These are phyloP conservation scores for Caradrina kadenii DNA, from an alignment of 2,888 invertebrate species.

Conservation along the genomic window DNA sequence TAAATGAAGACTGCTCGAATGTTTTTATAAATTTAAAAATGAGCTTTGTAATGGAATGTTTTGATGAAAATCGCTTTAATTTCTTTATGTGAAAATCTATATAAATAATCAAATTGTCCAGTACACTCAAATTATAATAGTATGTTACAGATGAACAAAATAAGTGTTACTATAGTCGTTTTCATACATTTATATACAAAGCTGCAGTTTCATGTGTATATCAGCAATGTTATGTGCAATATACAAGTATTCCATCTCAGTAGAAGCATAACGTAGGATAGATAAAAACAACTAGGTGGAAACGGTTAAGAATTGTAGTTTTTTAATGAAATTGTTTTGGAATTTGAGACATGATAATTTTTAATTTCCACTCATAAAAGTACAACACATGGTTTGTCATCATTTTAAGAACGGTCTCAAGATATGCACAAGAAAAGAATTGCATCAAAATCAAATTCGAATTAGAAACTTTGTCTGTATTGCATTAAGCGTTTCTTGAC, in stretches of 20 bases:
- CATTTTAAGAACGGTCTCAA: background rate
- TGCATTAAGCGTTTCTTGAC: too few species aligned
- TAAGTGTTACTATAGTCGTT: conserved; percentile 20
- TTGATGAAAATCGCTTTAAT: background rate
- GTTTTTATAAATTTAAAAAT: background rate
- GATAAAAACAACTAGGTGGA: background rate
- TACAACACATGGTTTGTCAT: background rate
- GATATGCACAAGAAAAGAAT: background rate
- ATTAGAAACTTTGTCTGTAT: too few species aligned
- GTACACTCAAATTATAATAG: conserved; percentile 7
- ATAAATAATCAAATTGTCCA: background rate
- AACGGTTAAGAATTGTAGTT: conserved; percentile 12
- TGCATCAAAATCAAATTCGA: too few species aligned
- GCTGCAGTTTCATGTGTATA: background rate
- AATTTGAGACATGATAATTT: conserved; percentile 35
- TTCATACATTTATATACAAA: conserved; percentile 24
- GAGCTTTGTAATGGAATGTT: conserved; percentile 14
- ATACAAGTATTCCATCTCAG: conserved; percentile 32
- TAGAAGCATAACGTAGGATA: conserved; percentile 39
- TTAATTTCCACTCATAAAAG: background rate
- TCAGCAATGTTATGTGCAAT: conserved; percentile 26
- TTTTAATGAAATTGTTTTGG: conserved; percentile 18
- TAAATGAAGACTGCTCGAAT: conserved; percentile 20
- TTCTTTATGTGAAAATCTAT: background rate
- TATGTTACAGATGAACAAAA: background rate